phyloP scores from a whole-genome alignment of 1,140 invertebrate species.

The Pachypeltis micranthus region DNA sequence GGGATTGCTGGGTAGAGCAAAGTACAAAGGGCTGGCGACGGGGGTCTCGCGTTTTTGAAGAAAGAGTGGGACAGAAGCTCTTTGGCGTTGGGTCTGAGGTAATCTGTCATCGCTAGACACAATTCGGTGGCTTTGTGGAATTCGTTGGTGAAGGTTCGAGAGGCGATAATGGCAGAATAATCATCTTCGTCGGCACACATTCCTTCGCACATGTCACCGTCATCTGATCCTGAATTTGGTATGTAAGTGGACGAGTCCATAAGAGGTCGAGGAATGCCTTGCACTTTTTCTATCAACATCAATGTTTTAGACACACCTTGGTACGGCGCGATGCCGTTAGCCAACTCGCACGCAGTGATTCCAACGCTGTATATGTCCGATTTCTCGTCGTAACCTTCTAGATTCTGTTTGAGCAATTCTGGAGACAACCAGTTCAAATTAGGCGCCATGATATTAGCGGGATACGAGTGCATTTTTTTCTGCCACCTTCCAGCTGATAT shows the following conservation, averaged over 20 bases:
- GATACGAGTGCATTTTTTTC: slow-evolving; percentile 58
- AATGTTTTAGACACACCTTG: slow-evolving; percentile 66
- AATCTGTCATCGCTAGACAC: slow-evolving; percentile 53
- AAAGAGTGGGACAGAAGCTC: slow-evolving; percentile 59
- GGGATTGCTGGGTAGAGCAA: slow-evolving; percentile 25
- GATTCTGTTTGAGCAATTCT: slow-evolving; percentile 82
- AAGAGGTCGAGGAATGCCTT: slow-evolving; percentile 61
- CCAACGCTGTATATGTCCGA: slow-evolving; percentile 86
- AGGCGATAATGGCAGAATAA: slow-evolving; percentile 27
- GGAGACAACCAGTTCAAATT: slow-evolving; percentile 81
- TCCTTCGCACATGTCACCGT: slow-evolving; percentile 36
- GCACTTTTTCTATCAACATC: slow-evolving; percentile 80
- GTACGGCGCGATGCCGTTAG: slow-evolving; percentile 79
- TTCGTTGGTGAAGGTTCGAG: slow-evolving; percentile 51
- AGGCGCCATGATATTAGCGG: slow-evolving; percentile 45
- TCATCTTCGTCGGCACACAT: slow-evolving; percentile 37
- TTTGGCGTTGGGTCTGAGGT: slow-evolving; percentile 46
- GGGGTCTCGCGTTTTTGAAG: slow-evolving; percentile 49
- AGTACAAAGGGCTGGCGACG: slow-evolving; percentile 3
- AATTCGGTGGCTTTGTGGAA: slow-evolving; percentile 64
- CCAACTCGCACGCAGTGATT: slow-evolving; percentile 76
- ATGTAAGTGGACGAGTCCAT: slow-evolving; percentile 57
- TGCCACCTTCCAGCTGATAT: slow-evolving; percentile 56
- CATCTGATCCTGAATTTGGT: slow-evolving; percentile 26
- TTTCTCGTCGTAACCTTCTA: slow-evolving; percentile 75